These are phyloP conservation scores for Diplodus sargus DNA, from an alignment of 2,797 vertebrate species.

Conservation along the genomic window DNA sequence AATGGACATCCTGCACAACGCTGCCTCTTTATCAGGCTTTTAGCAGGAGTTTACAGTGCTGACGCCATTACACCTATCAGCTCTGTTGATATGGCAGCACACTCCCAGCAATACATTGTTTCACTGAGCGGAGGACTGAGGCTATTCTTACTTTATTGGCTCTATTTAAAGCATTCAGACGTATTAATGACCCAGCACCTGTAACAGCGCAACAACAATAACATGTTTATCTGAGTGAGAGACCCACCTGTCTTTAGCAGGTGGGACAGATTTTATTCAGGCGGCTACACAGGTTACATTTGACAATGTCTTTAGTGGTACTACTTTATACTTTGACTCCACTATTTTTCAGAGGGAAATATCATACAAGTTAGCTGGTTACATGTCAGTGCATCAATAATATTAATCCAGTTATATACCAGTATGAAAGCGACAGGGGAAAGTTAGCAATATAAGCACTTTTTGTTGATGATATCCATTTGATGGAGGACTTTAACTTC, in stretches of 20 bases:
- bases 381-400: not conserved
- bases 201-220: slow-evolving; percentile 40
- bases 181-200: slow-evolving; percentile 51
- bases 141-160: slow-evolving; percentile 67
- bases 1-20: slow-evolving; percentile 73
- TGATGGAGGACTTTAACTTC: not conserved
- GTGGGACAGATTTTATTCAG: not conserved
- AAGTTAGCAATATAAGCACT: not conserved
- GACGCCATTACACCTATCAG: slow-evolving; percentile 72
- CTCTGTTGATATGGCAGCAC: slow-evolving; percentile 77
- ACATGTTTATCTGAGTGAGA: slow-evolving; percentile 20
- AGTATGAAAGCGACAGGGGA: not conserved
- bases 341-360: not conserved
- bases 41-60: slow-evolving; percentile 78
- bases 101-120: slow-evolving; percentile 80
- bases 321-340: not conserved
- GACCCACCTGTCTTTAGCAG: slow-evolving; percentile 3
- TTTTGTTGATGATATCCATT: not conserved
- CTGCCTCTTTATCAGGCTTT: slow-evolving; percentile 80
- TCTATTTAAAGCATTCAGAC: slow-evolving; percentile 63
- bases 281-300: not conserved
- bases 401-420: not conserved
- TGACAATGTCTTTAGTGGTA: not conserved
- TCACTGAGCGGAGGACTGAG: slow-evolving; percentile 49
- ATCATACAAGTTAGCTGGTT: not conserved